Evolutionary conservation across 92 coral and sea anemone species (phyloP).

Genomic region (Ricordea florida): DNA sequence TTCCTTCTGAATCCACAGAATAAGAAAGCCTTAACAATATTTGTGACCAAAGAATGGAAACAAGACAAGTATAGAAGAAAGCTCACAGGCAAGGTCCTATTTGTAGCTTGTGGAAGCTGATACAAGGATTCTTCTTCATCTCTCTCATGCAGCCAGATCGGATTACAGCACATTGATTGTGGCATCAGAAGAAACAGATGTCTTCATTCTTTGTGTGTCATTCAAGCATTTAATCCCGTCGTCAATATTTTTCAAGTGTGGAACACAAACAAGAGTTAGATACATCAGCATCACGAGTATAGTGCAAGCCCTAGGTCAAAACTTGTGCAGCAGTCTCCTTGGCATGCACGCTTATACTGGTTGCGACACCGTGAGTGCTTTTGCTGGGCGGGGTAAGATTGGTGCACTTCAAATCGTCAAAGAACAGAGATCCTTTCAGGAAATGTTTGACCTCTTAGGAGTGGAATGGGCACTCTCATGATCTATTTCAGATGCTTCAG

Average conservation of each 20-base stretch:
- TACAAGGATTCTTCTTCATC: constrained; percentile 51
- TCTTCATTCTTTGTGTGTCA: constrained; percentile 38
- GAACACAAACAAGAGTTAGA: constrained; percentile 48
- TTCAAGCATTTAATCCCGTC: constrained; percentile 29
- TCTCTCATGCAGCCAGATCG: constrained; percentile 39
- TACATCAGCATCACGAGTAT: constrained; percentile 45
- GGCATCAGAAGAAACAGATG: constrained; percentile 66
- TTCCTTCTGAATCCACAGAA: constrained; percentile 42
- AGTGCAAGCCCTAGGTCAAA: constrained; percentile 39
- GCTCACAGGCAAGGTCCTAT: constrained; percentile 19
- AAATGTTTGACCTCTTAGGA: constrained; percentile 15
- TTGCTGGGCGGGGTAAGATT: constrained; percentile 56
- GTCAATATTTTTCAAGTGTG: constrained; percentile 46
- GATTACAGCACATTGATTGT: constrained; percentile 39
- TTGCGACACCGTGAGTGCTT: constrained; percentile 71
- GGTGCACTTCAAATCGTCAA: constrained; percentile 25
- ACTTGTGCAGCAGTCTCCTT: constrained; percentile 46
- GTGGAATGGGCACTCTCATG: constrained; percentile 43
- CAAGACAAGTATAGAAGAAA: constrained; percentile 7
- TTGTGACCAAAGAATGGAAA: constrained; percentile 49
- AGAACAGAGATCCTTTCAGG: constrained; percentile 10
- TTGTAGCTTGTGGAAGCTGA: constrained; percentile 63
- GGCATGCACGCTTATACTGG: constrained; percentile 74
- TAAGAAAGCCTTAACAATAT: constrained; percentile 49
- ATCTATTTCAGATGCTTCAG: constrained; percentile 6